Evolutionary conservation across 1,140 invertebrate genomes (phyloP).

Genomic region (Panulirus ornatus): DNA sequence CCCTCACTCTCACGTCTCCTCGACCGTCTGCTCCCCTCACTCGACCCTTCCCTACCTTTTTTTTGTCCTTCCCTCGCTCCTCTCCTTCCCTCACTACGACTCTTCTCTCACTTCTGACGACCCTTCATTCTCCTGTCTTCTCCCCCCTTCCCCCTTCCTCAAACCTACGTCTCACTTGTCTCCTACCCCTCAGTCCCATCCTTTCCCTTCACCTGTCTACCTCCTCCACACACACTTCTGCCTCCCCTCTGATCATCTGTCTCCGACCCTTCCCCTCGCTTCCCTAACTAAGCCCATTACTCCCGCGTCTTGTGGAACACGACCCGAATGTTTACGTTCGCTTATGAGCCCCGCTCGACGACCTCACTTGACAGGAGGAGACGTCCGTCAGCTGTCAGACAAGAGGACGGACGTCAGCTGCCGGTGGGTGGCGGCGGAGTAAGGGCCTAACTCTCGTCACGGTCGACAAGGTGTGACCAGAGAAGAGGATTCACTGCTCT

Average conservation of each 20-base stretch:
- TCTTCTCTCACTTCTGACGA: neutral
- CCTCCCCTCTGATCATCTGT: neutral
- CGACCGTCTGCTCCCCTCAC: neutral
- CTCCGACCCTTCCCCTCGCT: neutral
- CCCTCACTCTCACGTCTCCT: neutral
- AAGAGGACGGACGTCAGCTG: neutral
- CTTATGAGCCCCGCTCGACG: neutral
- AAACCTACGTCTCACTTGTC: neutral
- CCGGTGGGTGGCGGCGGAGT: neutral
- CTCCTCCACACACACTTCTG: neutral
- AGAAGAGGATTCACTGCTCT: too few relatives aligned
- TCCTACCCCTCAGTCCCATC: neutral
- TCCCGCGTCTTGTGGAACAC: neutral
- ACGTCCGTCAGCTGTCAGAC: constrained; percentile 18
- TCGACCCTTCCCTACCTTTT: neutral
- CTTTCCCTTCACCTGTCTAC: neutral
- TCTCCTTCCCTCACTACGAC: neutral
- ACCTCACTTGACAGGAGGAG: neutral
- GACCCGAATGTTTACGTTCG: constrained; percentile 20
- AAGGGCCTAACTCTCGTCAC: neutral
- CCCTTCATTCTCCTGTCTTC: neutral
- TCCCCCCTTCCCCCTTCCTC: neutral
- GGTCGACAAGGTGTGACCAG: neutral
- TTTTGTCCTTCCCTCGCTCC: neutral
- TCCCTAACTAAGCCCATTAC: neutral